Evolutionary conservation across 2,888 invertebrate genomes (phyloP).

Genomic region (Drosophila birchii): DNA sequence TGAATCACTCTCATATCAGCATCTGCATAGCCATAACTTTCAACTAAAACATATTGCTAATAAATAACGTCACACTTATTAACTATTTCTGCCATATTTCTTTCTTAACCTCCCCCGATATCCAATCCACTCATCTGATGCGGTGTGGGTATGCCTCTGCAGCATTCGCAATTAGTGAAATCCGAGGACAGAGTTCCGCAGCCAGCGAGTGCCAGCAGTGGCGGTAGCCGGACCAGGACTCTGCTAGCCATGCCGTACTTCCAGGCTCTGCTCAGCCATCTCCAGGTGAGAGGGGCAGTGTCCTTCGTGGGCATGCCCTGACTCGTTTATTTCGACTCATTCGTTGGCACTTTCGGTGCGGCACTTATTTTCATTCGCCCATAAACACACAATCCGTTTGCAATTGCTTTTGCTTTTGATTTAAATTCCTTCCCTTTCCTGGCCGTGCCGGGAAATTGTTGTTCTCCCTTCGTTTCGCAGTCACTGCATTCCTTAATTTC

Average conservation of each 20-base stretch:
- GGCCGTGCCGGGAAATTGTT: slow-evolving; percentile 4
- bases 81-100: slow-evolving; percentile 53
- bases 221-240: slow-evolving; percentile 84
- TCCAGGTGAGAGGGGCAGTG: slow-evolving; percentile 89
- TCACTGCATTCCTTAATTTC: slow-evolving; percentile 3
- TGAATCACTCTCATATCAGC: slow-evolving; percentile 8
- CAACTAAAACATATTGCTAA: slow-evolving; percentile 27
- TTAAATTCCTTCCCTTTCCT: slow-evolving; percentile 53
- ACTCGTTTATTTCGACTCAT: slow-evolving; percentile 25
- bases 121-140: slow-evolving; percentile 1
- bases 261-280: slow-evolving; percentile 88
- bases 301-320: slow-evolving; percentile 35
- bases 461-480: not conserved
- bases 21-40: slow-evolving; percentile 29
- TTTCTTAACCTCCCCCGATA: slow-evolving; percentile 34
- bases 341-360: slow-evolving; percentile 3
- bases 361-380: slow-evolving; percentile 18
- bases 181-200: slow-evolving; percentile 83
- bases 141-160: slow-evolving; percentile 13
- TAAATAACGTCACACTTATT: slow-evolving; percentile 58
- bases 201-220: slow-evolving; percentile 84
- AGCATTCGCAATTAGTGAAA: slow-evolving; percentile 84
- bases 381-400: slow-evolving; percentile 27
- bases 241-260: slow-evolving; percentile 87
- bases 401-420: slow-evolving; percentile 42